Percentiles rank a stretch among this genome's conserved stretches.
phyloP scores from a whole-genome alignment of 2,888 invertebrate species.

The Hirtodrosophila confusa region DNA sequence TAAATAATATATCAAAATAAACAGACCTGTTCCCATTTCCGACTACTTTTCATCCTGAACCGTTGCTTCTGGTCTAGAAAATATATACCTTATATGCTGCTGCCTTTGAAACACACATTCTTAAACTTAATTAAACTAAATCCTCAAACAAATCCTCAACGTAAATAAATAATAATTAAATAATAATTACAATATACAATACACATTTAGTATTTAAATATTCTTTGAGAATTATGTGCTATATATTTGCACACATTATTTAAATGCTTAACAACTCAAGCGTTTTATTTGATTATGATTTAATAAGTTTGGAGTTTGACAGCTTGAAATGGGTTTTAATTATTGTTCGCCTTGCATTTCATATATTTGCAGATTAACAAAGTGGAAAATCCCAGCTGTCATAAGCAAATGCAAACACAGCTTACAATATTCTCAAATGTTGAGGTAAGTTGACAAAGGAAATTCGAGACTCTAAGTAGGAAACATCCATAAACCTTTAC shows the following conservation, averaged over 20 bases:
- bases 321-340: conserved; percentile 50
- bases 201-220: conserved; percentile 24
- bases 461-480: not conserved
- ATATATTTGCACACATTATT: conserved; percentile 27
- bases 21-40: no score
- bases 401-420: conserved; percentile 2
- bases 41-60: no score
- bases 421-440: not conserved
- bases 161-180: conserved; percentile 3
- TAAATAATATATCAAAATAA: no score
- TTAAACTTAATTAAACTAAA: no score
- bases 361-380: conserved; percentile 57
- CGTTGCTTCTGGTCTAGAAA: no score
- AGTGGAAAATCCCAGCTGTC: conserved; percentile 33
- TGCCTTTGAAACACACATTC: conserved; percentile 1
- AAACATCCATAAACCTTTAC: conserved; percentile 11
- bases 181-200: conserved; percentile 11
- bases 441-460: conserved; percentile 53
- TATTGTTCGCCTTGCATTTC: conserved; percentile 22
- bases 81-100: not conserved
- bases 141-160: not conserved
- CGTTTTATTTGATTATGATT: conserved; percentile 18
- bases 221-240: no score
- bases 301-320: conserved; percentile 12
- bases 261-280: conserved; percentile 21